Evolutionary conservation across 2,797 vertebrate genomes (phyloP).

Genomic region (Sebastes kiyomatsui): DNA sequence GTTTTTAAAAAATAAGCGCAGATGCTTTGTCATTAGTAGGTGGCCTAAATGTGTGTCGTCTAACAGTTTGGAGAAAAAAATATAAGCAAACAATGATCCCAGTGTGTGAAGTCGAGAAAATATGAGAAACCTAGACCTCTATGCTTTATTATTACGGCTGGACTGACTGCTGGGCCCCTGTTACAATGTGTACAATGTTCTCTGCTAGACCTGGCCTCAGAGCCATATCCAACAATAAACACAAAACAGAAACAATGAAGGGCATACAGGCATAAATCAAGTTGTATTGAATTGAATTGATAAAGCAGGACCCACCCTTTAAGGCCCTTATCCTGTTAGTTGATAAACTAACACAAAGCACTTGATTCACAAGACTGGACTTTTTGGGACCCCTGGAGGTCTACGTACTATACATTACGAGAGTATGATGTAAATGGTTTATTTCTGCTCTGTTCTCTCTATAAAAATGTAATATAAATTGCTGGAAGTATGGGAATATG

Average conservation of each 20-base stretch:
- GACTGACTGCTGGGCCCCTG: not conserved
- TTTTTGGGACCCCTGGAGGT: not conserved
- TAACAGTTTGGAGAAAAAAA: not conserved
- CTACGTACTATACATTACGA: not conserved
- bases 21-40: accelerated
- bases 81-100: not conserved
- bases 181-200: not conserved
- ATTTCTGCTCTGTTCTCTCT: not conserved
- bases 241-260: not conserved
- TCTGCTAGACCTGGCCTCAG: not conserved
- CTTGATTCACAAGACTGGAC: not conserved
- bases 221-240: not conserved
- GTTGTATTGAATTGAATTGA: not conserved
- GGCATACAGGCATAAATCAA: not conserved
- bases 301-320: not conserved
- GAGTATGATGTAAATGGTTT: not conserved
- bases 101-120: not conserved
- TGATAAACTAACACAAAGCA: not conserved
- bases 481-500: no score
- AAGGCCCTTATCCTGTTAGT: not conserved
- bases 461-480: no score
- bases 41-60: not conserved
- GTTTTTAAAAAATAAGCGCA: slow-evolving; percentile 1
- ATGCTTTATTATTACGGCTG: not conserved
- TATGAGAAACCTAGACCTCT: not conserved